Evolutionary conservation across 1,140 invertebrate genomes (phyloP), one percentile per base, ranked within the genome.

Genomic region (Copidosoma floridanum): DNA sequence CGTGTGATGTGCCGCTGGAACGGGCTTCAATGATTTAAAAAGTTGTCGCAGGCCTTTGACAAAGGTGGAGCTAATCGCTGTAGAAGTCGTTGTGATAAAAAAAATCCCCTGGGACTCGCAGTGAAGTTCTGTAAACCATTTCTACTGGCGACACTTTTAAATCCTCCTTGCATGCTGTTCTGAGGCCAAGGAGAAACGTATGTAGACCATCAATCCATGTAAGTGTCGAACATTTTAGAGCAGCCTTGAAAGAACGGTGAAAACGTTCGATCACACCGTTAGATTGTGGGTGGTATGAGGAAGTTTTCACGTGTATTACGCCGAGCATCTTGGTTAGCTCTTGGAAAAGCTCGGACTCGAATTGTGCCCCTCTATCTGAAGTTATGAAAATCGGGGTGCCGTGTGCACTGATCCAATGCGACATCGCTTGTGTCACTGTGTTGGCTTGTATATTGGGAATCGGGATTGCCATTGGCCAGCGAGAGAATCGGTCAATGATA

Each of bases 371-470:
- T 61, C 71, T 69, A 38, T 79, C 74, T 3, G 74, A 61, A 0
- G 71, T 77, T 2, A 80, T 69, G 3, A 40, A 60, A 0, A 48
- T 8, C 0, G 72, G 72, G 3, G 62, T 38, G 0, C 78, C 79
- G 56, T 68, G 82, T n/a, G 72, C 63, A 1, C 64, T 27, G 20
- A 81, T 69, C 72, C 75, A 80, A n/a, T n/a, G n/a, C n/a, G n/a
- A n/a, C n/a, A n/a, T n/a, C n/a, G n/a, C 14, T 7, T 37, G 8
- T 37, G 32, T n/a, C n/a, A n/a, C n/a, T n/a, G n/a, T n/a, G n/a
- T n/a, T n/a, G n/a, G n/a, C n/a, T n/a, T n/a, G n/a, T n/a, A n/a
- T n/a, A n/a, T n/a, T n/a, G n/a, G n/a, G n/a, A n/a, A n/a, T n/a
- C n/a, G n/a, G n/a, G n/a, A n/a, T n/a, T n/a, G n/a, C n/a, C n/a